Conservation (phyloP, 2,113 vertebrate genomes). For the Ptilorrhoa leucosticta region DNA sequence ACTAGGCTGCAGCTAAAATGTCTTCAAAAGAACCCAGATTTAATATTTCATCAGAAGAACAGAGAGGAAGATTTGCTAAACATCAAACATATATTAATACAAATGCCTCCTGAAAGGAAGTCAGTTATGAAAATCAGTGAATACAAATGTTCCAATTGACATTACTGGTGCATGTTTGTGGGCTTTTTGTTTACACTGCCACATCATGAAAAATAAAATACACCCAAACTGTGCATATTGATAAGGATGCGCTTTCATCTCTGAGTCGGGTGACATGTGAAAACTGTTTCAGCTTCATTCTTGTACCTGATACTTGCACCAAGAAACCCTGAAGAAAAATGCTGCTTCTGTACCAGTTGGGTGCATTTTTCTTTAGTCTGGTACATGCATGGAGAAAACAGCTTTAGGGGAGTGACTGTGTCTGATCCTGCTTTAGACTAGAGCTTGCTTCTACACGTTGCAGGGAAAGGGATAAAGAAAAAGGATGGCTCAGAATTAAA, state of each 20-base stretch:
- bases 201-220: constrained; percentile 69
- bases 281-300: constrained; percentile 17
- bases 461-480: background rate
- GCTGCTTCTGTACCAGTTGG: background rate
- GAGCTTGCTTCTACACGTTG: background rate
- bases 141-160: constrained; percentile 68
- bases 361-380: background rate
- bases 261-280: constrained; percentile 31
- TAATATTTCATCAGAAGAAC: constrained; percentile 60
- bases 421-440: background rate
- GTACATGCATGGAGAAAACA: background rate
- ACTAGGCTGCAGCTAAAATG: background rate
- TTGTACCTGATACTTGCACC: constrained; percentile 27
- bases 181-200: constrained; percentile 65
- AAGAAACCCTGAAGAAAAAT: constrained; percentile 13
- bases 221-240: constrained; percentile 57
- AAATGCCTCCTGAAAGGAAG: constrained; percentile 64
- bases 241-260: constrained; percentile 59
- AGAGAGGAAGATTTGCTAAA: constrained; percentile 53
- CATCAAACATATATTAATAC: constrained; percentile 66
- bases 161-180: constrained; percentile 55
- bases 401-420: background rate
- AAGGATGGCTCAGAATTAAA: background rate
- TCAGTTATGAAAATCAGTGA: constrained; percentile 61
- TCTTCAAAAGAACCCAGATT: constrained; percentile 49